Evolutionary conservation across 2,113 vertebrate species (phyloP), one percentile per base, ranked within the genome.

Genomic region (Trochalopteron elliotii): DNA sequence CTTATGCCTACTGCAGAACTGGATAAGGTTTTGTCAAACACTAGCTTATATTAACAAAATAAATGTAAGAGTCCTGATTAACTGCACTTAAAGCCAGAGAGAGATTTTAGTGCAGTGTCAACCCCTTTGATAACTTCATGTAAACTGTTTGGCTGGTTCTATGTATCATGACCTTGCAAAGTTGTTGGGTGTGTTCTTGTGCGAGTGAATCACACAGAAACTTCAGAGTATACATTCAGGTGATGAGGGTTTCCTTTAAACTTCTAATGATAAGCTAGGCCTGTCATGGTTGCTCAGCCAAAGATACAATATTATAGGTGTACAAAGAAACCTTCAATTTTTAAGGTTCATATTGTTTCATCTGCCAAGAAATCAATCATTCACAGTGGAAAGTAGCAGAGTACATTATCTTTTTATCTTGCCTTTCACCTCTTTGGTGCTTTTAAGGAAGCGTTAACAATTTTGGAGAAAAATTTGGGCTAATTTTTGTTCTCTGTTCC

Each of bases 101-200:
- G 28, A 87, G 49, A 68, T 71, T 64, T 87, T 31, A 37, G 13
- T 31, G 23, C 15, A 17, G 13, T 28, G 16, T 49, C 2, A 11
- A 53, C 39, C 12, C 12, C 19, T 60, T 19, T 57, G 21, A 39
- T 47, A 60, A 6, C 24, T 83, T 11, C 22, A 9, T 1, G 7
- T 18, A 57, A 83, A 49, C 12, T 59, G 2, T 49, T 88, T 49
- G 55, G 27, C 31, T 39, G 14, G 1, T 61, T 83, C 24, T n/a
- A 2, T 8, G 4, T 55, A 35, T 14, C 6, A 8, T 1, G 44
- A 69, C 9, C 28, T 70, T 61, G 68, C 21, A 50, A 68, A 89
- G 39, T 22, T 89, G n/a, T 52, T 0, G 0, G 5, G 12, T 30
- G 12, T 23, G 5, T 24, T 37, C 45, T 56, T 31, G 10, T 50